phyloP scores from a whole-genome alignment of 2,888 invertebrate species.

The Polydrusus cervinus region DNA sequence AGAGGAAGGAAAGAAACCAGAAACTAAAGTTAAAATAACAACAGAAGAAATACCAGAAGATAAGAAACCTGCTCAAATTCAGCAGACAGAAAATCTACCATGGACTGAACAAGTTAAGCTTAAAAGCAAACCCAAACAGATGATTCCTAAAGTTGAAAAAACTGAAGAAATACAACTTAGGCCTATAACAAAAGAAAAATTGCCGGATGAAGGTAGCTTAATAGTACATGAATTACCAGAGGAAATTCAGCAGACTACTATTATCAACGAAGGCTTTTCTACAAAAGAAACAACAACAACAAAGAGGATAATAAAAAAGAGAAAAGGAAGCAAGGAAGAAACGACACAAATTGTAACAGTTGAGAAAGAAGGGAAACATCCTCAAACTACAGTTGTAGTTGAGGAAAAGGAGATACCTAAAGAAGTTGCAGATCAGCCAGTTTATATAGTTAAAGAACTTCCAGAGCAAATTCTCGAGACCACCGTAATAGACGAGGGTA shows the following conservation, averaged over 20 bases:
- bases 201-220: slow-evolving; percentile 54
- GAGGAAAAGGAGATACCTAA: slow-evolving; percentile 61
- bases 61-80: slow-evolving; percentile 46
- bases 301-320: slow-evolving; percentile 66
- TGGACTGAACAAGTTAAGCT: slow-evolving; percentile 48
- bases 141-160: slow-evolving; percentile 42
- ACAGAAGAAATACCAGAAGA: slow-evolving; percentile 60
- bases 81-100: slow-evolving; percentile 27
- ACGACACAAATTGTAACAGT: slow-evolving; percentile 59
- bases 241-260: slow-evolving; percentile 64
- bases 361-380: slow-evolving; percentile 63
- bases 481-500: slow-evolving; percentile 66
- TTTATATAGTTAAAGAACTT: slow-evolving; percentile 55
- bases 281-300: slow-evolving; percentile 46
- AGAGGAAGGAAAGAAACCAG: slow-evolving; percentile 60
- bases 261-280: slow-evolving; percentile 56
- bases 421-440: slow-evolving; percentile 60
- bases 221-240: slow-evolving; percentile 67
- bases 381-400: slow-evolving; percentile 61
- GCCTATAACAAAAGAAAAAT: slow-evolving; percentile 41
- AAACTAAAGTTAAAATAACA: not conserved
- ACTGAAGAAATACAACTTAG: slow-evolving; percentile 29
- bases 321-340: slow-evolving; percentile 65
- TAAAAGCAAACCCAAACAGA: slow-evolving; percentile 62
- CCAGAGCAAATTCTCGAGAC: slow-evolving; percentile 65